Evolutionary conservation across 2,113 vertebrate species (phyloP).

Genomic region (Mastomys natalensis): DNA sequence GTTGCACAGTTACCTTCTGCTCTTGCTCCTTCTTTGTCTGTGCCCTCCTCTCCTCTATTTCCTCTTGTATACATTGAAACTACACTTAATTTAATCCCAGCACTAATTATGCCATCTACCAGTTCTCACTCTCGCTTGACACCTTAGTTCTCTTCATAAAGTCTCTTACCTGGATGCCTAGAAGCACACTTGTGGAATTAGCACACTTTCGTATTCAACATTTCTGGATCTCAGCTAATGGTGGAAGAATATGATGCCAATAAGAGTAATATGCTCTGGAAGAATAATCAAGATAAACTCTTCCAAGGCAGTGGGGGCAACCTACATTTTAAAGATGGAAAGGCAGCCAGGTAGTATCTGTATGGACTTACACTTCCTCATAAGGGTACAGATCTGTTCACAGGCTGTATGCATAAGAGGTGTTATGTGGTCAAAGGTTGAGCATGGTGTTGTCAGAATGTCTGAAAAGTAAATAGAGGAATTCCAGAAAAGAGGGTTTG

Average conservation of each 20-base stretch:
- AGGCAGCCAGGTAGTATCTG: background rate
- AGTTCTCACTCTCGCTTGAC: background rate
- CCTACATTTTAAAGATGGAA: background rate
- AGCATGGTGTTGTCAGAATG: background rate
- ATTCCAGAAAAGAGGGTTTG: background rate
- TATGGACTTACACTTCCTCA: background rate
- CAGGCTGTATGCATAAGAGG: background rate
- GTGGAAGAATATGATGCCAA: background rate
- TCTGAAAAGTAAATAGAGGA: background rate
- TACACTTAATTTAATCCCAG: background rate
- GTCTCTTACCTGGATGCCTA: background rate
- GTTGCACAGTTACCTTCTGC: background rate
- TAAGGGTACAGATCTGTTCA: background rate
- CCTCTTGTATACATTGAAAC: background rate
- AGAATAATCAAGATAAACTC: background rate
- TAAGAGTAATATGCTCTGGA: background rate
- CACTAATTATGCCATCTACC: background rate
- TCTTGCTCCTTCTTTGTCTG: background rate
- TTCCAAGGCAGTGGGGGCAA: background rate
- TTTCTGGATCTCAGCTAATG: background rate
- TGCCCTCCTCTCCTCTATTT: background rate
- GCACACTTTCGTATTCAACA: background rate
- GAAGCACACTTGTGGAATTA: background rate
- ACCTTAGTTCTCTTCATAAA: background rate
- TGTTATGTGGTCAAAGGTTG: background rate